Evolutionary conservation across 2,113 vertebrate genomes (phyloP), one percentile per base, ranked within the genome.

Genomic region (Oryzias curvinotus): DNA sequence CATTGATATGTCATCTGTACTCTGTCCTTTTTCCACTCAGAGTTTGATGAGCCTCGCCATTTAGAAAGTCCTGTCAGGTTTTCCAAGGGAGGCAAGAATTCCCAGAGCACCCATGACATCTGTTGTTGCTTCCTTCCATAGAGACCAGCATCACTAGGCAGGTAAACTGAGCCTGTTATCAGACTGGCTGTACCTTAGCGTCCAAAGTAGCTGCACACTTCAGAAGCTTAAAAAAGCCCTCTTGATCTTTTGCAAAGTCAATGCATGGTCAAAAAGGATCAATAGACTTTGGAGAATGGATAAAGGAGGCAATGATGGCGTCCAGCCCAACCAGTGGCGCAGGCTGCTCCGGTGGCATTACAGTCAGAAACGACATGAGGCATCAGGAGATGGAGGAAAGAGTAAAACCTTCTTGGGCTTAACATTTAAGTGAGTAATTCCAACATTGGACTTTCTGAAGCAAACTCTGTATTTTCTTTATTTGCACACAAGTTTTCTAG

Each of bases 391-490:
- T 36, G 68, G 71, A 25, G 75, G 26, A 54, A 83, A 75, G 23
- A 49, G 14, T 1, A 73, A 72, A 25, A 48, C 10, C 48, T 62
- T 13, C 19, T 48, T 25, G 44, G 19, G 30, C 57, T 47, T 19
- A 46, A 84, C 66, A 26, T 25, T 62, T 16, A 82, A 88, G 54
- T 14, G 89, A 86, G 92, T 92, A 47, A 90, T 91, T 81, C 36
- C 19, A 48, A 48, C 10, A 15, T 13, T 19, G 52, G 46, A 54
- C 41, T 58, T 4, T n/a, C 23, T 19, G 23, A 19, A 19, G 19
- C 15, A 66, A 28, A 16, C 12, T 36, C 8, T 12, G 8, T 13
- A 13, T 1, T 6, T 17, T 21, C 44, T 17, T 45, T 4, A 47
- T 55, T n/a, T 4, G 0, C 19, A 21, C 23, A 8, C 15, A 26